phyloP scores from a whole-genome alignment of 2,113 vertebrate species.

The Lampris incognitus region DNA sequence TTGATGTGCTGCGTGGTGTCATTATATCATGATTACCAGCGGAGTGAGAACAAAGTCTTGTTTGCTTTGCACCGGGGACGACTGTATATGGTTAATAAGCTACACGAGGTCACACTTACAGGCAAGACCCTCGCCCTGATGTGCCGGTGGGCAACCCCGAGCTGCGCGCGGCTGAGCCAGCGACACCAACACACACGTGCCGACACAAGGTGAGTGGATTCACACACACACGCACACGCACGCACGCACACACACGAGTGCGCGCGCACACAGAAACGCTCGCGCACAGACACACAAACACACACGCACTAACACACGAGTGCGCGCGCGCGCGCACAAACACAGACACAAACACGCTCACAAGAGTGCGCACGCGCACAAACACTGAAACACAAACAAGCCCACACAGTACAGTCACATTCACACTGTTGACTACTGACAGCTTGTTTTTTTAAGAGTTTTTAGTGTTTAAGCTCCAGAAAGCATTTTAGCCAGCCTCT shows the following conservation, averaged over 20 bases:
- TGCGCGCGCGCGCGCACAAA: too few species aligned
- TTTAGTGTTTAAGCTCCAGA: neutral
- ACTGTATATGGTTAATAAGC: neutral
- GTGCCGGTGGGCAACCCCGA: conserved; percentile 16
- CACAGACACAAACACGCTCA: too few species aligned
- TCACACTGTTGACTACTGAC: neutral
- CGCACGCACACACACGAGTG: too few species aligned
- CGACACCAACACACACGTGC: conserved; percentile 18
- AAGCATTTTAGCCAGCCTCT: neutral
- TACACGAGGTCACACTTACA: conserved; percentile 41
- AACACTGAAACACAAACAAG: too few species aligned
- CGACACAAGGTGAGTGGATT: conserved; percentile 58
- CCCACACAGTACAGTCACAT: too few species aligned
- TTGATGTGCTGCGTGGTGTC: neutral
- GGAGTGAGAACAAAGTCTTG: neutral
- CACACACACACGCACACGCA: neutral
- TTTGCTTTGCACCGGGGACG: conserved; percentile 12
- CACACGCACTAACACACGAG: too few species aligned
- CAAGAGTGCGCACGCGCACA: too few species aligned
- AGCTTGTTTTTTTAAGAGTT: too few species aligned
- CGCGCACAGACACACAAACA: too few species aligned
- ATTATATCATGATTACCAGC: conserved; percentile 3
- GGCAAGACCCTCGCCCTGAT: conserved; percentile 43
- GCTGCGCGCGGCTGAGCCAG: neutral
- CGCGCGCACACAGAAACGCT: too few species aligned